Conservation (phyloP, 2,888 invertebrate species). For the Abrostola triplasia region DNA sequence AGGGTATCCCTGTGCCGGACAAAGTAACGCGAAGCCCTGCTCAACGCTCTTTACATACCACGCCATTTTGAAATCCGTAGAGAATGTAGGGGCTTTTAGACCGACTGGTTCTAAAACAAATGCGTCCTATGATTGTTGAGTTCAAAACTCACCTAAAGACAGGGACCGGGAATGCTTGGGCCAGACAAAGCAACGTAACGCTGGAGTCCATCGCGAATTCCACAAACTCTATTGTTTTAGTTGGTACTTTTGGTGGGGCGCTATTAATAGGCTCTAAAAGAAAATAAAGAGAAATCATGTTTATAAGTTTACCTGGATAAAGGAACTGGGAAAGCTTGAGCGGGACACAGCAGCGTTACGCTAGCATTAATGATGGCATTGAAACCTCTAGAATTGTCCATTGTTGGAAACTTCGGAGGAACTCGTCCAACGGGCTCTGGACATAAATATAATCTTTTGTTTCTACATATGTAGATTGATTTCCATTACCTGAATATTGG, state of each 20-base stretch:
- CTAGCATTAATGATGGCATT: constrained; percentile 85
- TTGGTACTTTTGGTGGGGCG: constrained; percentile 90
- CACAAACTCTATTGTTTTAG: constrained; percentile 84
- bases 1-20: constrained; percentile 90
- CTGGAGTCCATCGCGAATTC: constrained; percentile 80
- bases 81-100: constrained; percentile 90
- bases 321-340: constrained; percentile 91
- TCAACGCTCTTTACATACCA: constrained; percentile 84
- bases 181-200: constrained; percentile 91
- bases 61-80: constrained; percentile 89
- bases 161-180: constrained; percentile 91
- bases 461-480: constrained; percentile 35
- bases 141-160: constrained; percentile 89
- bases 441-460: constrained; percentile 61
- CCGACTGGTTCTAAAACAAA: constrained; percentile 88
- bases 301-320: constrained; percentile 87
- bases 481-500: constrained; percentile 90
- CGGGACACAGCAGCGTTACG: constrained; percentile 90
- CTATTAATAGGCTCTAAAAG: constrained; percentile 92
- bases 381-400: constrained; percentile 90
- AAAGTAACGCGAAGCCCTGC: constrained; percentile 88
- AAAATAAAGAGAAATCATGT: constrained; percentile 62
- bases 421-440: constrained; percentile 89
- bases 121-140: constrained; percentile 50
- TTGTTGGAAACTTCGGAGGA: constrained; percentile 91